Percentiles rank a stretch among this genome's conserved stretches.
These are phyloP conservation scores for Dynastes hyllus DNA, from an alignment of 2,888 invertebrate species.

Conservation along the genomic window DNA sequence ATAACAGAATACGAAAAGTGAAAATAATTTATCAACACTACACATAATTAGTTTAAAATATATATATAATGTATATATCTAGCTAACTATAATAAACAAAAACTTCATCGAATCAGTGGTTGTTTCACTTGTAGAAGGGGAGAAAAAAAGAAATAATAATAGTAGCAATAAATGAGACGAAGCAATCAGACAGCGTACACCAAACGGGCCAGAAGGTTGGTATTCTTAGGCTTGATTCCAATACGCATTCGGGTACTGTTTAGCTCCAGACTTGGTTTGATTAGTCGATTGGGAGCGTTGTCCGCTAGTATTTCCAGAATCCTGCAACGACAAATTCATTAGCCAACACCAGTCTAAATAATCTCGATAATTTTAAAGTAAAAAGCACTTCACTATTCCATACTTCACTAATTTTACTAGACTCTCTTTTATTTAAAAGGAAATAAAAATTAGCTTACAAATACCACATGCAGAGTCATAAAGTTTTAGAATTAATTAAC, in stretches of 20 bases:
- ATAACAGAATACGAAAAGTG: slow-evolving; percentile 49
- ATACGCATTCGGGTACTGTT: slow-evolving; percentile 79
- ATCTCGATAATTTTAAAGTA: not conserved
- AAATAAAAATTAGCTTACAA: slow-evolving; percentile 38
- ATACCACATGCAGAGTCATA: slow-evolving; percentile 51
- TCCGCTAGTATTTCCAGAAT: slow-evolving; percentile 74
- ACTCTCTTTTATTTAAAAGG: slow-evolving; percentile 11
- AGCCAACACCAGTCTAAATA: not conserved
- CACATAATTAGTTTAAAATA: slow-evolving; percentile 56
- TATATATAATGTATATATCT: slow-evolving; percentile 53
- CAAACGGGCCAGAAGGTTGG: slow-evolving; percentile 25
- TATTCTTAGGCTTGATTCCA: slow-evolving; percentile 77
- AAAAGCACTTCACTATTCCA: slow-evolving; percentile 11
- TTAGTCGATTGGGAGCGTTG: slow-evolving; percentile 73
- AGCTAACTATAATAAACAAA: slow-evolving; percentile 55
- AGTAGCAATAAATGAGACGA: slow-evolving; percentile 43
- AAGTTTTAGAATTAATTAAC: slow-evolving; percentile 7
- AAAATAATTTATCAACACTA: slow-evolving; percentile 59
- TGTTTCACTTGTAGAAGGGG: slow-evolving; percentile 31
- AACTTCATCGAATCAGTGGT: slow-evolving; percentile 57
- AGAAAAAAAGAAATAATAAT: slow-evolving; percentile 20
- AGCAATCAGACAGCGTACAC: slow-evolving; percentile 50
- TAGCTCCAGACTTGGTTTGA: slow-evolving; percentile 75
- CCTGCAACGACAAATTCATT: slow-evolving; percentile 69
- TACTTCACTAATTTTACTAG: slow-evolving; percentile 2